Evolutionary conservation across 1,140 invertebrate species (phyloP).

Genomic region (Papilio aristodemus): DNA sequence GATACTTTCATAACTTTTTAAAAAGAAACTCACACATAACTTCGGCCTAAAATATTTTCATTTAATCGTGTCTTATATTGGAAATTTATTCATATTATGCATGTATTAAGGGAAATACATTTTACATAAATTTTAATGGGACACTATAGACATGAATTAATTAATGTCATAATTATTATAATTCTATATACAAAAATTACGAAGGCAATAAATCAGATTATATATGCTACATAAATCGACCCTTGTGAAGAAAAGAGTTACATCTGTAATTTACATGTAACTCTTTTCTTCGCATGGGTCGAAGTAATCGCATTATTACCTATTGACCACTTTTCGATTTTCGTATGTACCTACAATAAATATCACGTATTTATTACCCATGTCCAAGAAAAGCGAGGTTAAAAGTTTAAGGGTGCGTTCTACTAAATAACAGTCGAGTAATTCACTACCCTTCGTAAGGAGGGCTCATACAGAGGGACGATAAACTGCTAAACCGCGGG

Average conservation of each 20-base stretch:
- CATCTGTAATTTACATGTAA: too few species aligned
- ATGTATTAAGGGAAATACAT: too few species aligned
- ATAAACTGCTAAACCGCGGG: constrained; percentile 73
- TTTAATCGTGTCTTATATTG: constrained; percentile 9
- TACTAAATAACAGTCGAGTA: constrained; percentile 58
- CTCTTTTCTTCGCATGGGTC: too few species aligned
- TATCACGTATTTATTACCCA: neutral
- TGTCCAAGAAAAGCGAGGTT: constrained; percentile 37
- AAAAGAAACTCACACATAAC: constrained; percentile 48
- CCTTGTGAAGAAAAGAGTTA: too few species aligned
- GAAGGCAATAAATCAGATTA: too few species aligned
- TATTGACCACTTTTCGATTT: too few species aligned
- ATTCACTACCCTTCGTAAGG: constrained; percentile 56
- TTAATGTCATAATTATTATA: too few species aligned
- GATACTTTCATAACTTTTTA: constrained; percentile 71
- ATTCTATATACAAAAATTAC: too few species aligned
- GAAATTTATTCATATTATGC: neutral
- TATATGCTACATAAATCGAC: too few species aligned
- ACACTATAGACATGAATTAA: too few species aligned
- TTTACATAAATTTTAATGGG: too few species aligned
- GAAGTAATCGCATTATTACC: too few species aligned
- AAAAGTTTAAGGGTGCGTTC: constrained; percentile 50
- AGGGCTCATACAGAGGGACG: constrained; percentile 58
- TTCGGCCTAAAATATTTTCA: constrained; percentile 33
- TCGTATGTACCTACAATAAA: constrained; percentile 17